Base-by-base conservation (phyloP, 2,113 vertebrate genomes). In the Genyomyrus donnyi region DNA sequence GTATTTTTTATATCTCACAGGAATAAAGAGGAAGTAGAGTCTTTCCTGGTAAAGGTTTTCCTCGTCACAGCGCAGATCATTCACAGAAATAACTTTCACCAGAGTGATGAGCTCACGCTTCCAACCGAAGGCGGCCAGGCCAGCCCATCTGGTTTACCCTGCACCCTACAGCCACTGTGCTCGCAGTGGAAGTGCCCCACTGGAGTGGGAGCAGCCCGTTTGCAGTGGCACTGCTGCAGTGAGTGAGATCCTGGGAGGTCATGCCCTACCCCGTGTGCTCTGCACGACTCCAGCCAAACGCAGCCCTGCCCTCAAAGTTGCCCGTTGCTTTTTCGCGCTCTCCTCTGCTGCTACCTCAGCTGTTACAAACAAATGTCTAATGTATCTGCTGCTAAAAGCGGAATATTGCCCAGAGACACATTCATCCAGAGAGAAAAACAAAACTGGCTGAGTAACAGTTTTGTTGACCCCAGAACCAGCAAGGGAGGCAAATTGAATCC, bases 401-500 rank as follows among this genome's bases (percentile, higher is more conserved):
- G 90, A 91, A 89, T 88, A 93, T 91, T 91, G 91, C 93, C 93
- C 91, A 93, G 93, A 94, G 92, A 94, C 92, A 92, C 92, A 92
- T 91, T 62, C 91, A 92, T 93, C 92, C 93, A 89, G 77, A 87
- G 91, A 92, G 84, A 92, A 66, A 58, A 58, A 49, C 62, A 53
- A 77, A 74, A 35, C 84, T 89, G 92, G 90, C 91, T 90, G 87
- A 91, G 89, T 27, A 91, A 91, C 89, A 90, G 90, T 90, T 91
- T 89, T 3, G 88, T 90, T 93, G 89, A 90, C 91, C 91, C 85
- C 88, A 66, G 85, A 90, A 89, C 85, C 90, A 86, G 89, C 87
- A 42, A 39, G 53, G 48, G 31, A 90, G 46, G 48, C 48, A 87
- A 52, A 77, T 80, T 90, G 58, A 87, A 77, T 80, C 77, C 53